These are phyloP conservation scores for Amiota minor DNA, from an alignment of 2,888 invertebrate species.

Conservation along the genomic window DNA sequence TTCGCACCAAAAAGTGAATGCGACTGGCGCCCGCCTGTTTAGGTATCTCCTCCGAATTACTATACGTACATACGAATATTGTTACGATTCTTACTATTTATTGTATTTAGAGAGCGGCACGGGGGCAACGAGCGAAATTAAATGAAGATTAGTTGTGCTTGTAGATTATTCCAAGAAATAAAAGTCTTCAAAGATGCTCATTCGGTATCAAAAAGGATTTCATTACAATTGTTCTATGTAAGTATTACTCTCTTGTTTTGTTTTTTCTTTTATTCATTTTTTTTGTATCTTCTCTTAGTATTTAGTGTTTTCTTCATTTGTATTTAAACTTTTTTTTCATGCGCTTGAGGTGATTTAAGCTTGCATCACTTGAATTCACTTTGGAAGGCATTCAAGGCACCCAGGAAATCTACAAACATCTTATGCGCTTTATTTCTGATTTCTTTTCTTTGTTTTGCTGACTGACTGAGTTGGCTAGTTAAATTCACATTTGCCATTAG, in stretches of 20 bases:
- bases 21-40: slow-evolving; percentile 8
- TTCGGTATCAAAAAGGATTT: slow-evolving; percentile 23
- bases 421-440: neutral
- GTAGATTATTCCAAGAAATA: slow-evolving; percentile 67
- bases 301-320: slow-evolving; percentile 29
- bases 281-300: slow-evolving; percentile 45
- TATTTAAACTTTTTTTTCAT: slow-evolving; percentile 58
- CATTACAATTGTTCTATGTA: slow-evolving; percentile 37
- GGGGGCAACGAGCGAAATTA: slow-evolving; percentile 67
- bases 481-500: slow-evolving; percentile 41
- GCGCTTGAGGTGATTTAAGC: slow-evolving; percentile 63
- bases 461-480: slow-evolving; percentile 32
- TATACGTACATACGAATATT: neutral
- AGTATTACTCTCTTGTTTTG: slow-evolving; percentile 44
- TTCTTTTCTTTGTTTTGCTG: slow-evolving; percentile 47
- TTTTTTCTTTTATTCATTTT: slow-evolving; percentile 44
- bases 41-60: neutral
- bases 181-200: slow-evolving; percentile 57
- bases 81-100: no score
- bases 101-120: slow-evolving; percentile 22
- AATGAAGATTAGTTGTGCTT: slow-evolving; percentile 68
- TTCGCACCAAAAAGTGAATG: slow-evolving; percentile 14
- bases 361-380: slow-evolving; percentile 24
- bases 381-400: neutral
- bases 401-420: neutral